Evolutionary conservation across 2,113 vertebrate genomes (phyloP).

Genomic region (Cochlearius cochlearius): DNA sequence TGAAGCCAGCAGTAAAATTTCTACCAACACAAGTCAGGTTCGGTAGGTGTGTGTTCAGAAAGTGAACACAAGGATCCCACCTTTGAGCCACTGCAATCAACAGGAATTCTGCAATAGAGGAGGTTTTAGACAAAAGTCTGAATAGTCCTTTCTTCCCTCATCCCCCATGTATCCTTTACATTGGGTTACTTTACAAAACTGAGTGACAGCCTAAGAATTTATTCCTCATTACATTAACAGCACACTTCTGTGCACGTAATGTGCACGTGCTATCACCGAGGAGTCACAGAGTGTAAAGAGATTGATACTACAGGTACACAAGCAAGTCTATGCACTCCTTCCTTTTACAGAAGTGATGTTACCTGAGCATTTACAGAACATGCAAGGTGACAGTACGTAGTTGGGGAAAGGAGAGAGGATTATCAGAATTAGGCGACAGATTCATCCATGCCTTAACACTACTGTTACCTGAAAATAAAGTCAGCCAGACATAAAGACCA

Average conservation of each 20-base stretch:
- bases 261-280: neutral
- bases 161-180: neutral
- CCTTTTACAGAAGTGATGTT: neutral
- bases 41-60: neutral
- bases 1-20: neutral
- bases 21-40: neutral
- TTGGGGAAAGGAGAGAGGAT: neutral
- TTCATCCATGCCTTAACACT: neutral
- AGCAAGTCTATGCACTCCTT: neutral
- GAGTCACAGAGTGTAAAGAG: neutral
- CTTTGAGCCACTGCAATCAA: neutral
- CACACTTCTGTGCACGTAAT: neutral
- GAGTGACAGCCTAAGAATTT: neutral
- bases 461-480: neutral
- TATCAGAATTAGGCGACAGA: neutral
- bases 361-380: neutral
- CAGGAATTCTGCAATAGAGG: neutral
- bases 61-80: neutral
- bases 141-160: neutral
- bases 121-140: neutral
- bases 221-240: neutral
- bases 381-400: fast-evolving
- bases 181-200: neutral
- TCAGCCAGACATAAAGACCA: neutral
- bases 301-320: neutral